Conservation (phyloP, 2,888 invertebrate species). For the Pammene fasciana region DNA sequence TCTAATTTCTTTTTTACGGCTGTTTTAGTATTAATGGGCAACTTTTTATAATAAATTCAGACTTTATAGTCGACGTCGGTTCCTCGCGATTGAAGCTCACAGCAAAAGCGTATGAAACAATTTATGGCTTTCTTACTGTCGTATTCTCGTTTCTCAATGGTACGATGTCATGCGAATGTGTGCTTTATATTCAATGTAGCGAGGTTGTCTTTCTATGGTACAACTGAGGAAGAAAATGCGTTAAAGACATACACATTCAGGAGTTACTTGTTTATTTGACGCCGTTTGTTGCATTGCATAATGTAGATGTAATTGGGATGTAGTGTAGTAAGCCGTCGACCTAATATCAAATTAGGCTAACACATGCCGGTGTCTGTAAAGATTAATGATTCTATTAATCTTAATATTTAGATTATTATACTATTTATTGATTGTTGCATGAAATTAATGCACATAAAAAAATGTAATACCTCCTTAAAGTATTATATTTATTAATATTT, state of each 20-base stretch:
- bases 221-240: background rate
- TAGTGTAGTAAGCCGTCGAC: slow-evolving; percentile 19
- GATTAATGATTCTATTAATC: slow-evolving; percentile 22
- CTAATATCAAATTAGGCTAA: slow-evolving; percentile 36
- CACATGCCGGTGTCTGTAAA: slow-evolving; percentile 29
- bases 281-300: slow-evolving; percentile 33
- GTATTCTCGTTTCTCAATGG: slow-evolving; percentile 3
- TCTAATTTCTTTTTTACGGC: slow-evolving; percentile 78
- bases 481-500: no score
- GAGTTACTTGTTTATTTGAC: slow-evolving; percentile 34
- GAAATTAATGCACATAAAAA: background rate
- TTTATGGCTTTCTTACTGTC: slow-evolving; percentile 12
- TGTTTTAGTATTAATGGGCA: slow-evolving; percentile 75
- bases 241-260: slow-evolving; percentile 14
- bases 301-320: slow-evolving; percentile 35
- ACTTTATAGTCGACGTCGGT: slow-evolving; percentile 65
- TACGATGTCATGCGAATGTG: background rate
- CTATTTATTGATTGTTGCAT: background rate
- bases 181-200: slow-evolving; percentile 4
- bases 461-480: no score
- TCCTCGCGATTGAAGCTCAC: slow-evolving; percentile 58
- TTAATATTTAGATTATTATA: slow-evolving; percentile 10
- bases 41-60: slow-evolving; percentile 78
- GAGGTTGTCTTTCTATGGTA: slow-evolving; percentile 1
- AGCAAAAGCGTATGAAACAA: slow-evolving; percentile 49